These are phyloP conservation scores for Brachyopa scutellaris DNA, from an alignment of 2,888 invertebrate species.

Conservation along the genomic window DNA sequence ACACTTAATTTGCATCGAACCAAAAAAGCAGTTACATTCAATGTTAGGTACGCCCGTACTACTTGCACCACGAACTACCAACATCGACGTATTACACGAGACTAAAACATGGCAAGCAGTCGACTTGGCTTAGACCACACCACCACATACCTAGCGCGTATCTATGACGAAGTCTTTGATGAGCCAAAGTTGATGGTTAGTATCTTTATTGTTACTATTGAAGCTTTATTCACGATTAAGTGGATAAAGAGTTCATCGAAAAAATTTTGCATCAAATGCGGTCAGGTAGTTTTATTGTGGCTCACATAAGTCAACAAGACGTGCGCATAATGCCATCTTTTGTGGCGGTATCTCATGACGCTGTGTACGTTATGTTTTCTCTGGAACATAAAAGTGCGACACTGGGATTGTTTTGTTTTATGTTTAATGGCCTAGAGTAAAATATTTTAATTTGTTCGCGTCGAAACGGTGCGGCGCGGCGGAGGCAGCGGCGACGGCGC, in stretches of 20 bases:
- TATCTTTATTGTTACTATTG: slow-evolving; percentile 4
- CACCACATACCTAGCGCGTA: no score
- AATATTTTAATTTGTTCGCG: not conserved
- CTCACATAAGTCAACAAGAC: not conserved
- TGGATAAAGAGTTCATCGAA: not conserved
- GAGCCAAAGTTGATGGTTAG: not conserved
- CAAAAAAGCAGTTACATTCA: not conserved
- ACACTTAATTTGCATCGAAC: slow-evolving; percentile 23
- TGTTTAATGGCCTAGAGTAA: not conserved
- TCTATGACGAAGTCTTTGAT: not conserved
- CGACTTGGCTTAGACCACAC: slow-evolving; percentile 24
- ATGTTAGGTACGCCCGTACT: not conserved
- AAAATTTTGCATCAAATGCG: not conserved
- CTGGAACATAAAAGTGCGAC: slow-evolving; percentile 4
- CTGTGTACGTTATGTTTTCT: not conserved
- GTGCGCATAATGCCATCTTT: not conserved
- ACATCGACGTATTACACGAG: slow-evolving; percentile 51
- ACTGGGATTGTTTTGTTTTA: not conserved
- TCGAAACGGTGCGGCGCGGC: no score
- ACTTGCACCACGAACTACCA: slow-evolving; percentile 19
- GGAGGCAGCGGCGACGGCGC: no score
- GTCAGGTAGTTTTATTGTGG: not conserved
- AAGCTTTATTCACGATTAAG: not conserved
- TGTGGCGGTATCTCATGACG: not conserved
- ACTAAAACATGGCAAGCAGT: slow-evolving; percentile 46